Evolutionary conservation across 1,140 invertebrate species (phyloP), one percentile per base, ranked within the genome.

Genomic region (Pinna nobilis): DNA sequence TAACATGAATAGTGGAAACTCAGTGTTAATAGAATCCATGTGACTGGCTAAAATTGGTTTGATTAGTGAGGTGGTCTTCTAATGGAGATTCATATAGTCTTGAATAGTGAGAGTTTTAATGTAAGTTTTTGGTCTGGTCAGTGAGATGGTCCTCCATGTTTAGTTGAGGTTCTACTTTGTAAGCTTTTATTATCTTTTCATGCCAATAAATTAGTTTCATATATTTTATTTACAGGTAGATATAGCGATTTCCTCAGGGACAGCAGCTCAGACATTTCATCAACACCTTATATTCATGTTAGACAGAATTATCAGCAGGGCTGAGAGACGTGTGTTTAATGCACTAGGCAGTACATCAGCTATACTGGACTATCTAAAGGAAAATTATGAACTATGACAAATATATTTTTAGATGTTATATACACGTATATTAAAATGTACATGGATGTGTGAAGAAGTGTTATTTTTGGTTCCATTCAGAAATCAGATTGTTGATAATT

Each of bases 271-370:
- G 68, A 93, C 92, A 85, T 96, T 98, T 83, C 97, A 98, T 90
- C 95, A 97, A 87, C 97, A 98, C 90, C 91, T 98, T 60, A 94
- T 96, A 51, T 97, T 96, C 85, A 98, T 98, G 97, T 89, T 96
- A 78, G 95, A 96, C 86, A 94, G 94, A 88, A 84, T 94, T 47
- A 90, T 97, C 73, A 90, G 92, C 5, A 94, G 92, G 78, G 87
- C 91, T 55, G 91, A 95, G 82, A 92, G 94, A 78, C 86, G 91
- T 75, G 87, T 93, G 59, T 97, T 97, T 84, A 98, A 97, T 90
- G 91, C 91, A 75, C 89, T 97, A 30, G 92, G 91, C 70, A 92
- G 90, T 73, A 93, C 92, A 77, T 86, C 92, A 63, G 90, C 91
- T 73, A 94, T 97, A 3, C 89, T 95, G 53, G 87, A 92, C 30